Evolutionary conservation across 2,888 invertebrate genomes (phyloP).

Genomic region (Acrobasis repandana): DNA sequence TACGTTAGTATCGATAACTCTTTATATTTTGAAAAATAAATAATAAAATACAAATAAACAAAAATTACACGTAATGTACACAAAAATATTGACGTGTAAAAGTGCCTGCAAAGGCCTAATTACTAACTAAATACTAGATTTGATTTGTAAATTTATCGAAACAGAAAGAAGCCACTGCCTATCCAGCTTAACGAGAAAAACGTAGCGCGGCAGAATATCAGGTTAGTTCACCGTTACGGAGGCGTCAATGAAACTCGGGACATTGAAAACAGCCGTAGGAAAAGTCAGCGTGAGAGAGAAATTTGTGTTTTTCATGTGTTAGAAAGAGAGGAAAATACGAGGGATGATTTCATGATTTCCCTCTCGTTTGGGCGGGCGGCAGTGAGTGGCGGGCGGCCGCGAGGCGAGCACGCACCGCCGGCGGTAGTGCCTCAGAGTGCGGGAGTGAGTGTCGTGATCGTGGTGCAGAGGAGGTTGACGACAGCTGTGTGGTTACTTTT

Average conservation of each 20-base stretch:
- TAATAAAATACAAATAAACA: no score
- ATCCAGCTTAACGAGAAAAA: slow-evolving; percentile 24
- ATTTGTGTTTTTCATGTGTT: slow-evolving; percentile 29
- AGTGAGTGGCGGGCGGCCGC: slow-evolving; percentile 56
- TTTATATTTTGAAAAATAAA: no score
- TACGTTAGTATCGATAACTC: no score
- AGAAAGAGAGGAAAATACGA: slow-evolving; percentile 42
- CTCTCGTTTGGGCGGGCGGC: slow-evolving; percentile 70
- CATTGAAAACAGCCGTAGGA: slow-evolving; percentile 59
- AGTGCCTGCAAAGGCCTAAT: no score
- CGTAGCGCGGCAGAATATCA: slow-evolving; percentile 28
- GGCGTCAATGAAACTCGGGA: slow-evolving; percentile 71
- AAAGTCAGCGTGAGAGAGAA: slow-evolving; percentile 51
- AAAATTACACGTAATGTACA: no score
- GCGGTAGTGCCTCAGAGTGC: slow-evolving; percentile 24
- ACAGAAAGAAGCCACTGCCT: slow-evolving; percentile 3
- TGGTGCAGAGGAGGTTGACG: background rate
- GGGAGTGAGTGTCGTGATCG: slow-evolving; percentile 12
- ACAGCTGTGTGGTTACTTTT: slow-evolving; percentile 10
- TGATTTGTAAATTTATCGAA: background rate
- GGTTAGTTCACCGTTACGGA: slow-evolving; percentile 30
- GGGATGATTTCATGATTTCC: slow-evolving; percentile 75
- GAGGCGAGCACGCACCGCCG: slow-evolving; percentile 37
- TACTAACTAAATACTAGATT: no score
- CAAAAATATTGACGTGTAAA: no score